Percentiles rank a stretch among this genome's conserved stretches.
Evolutionary conservation across 2,888 invertebrate genomes (phyloP).

Genomic region (Drosophila acutilabella): DNA sequence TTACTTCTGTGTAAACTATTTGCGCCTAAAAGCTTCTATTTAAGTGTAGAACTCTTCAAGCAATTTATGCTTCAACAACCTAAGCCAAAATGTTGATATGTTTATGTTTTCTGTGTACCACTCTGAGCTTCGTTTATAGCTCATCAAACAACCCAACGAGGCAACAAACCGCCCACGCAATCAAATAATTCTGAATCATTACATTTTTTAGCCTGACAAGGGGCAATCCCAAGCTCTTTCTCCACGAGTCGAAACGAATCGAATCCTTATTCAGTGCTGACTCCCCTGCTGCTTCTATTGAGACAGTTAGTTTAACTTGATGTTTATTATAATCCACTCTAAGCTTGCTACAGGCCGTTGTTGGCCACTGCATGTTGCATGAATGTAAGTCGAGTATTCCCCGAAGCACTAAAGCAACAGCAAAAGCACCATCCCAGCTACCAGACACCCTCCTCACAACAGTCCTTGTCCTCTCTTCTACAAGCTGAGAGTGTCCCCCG

Average conservation of each 20-base stretch:
- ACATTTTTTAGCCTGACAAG: constrained; percentile 64
- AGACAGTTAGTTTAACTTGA: constrained; percentile 79
- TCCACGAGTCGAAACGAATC: constrained; percentile 3
- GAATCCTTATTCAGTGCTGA: constrained; percentile 25
- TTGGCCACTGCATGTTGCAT: constrained; percentile 49
- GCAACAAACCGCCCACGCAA: constrained; percentile 82
- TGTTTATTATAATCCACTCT: constrained; percentile 80
- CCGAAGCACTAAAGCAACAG: constrained; percentile 62
- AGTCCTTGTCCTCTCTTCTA: constrained; percentile 1
- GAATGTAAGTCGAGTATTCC: constrained; percentile 66
- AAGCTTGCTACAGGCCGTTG: constrained; percentile 45
- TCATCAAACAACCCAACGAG: constrained; percentile 28
- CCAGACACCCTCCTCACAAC: background rate
- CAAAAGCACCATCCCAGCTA: constrained; percentile 24
- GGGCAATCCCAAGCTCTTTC: constrained; percentile 17
- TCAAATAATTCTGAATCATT: constrained; percentile 83
- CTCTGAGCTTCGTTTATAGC: constrained; percentile 20
- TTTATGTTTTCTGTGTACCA: background rate
- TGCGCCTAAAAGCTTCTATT: no score
- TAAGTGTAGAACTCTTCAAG: no score
- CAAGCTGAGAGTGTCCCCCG: constrained; percentile 18
- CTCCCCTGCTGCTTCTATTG: constrained; percentile 58
- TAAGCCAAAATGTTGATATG: no score
- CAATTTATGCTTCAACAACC: no score
- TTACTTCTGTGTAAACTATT: no score